Base-by-base conservation (phyloP, 35 echinoderm and acorn worm genomes). In the Eucidaris tribuloides region DNA sequence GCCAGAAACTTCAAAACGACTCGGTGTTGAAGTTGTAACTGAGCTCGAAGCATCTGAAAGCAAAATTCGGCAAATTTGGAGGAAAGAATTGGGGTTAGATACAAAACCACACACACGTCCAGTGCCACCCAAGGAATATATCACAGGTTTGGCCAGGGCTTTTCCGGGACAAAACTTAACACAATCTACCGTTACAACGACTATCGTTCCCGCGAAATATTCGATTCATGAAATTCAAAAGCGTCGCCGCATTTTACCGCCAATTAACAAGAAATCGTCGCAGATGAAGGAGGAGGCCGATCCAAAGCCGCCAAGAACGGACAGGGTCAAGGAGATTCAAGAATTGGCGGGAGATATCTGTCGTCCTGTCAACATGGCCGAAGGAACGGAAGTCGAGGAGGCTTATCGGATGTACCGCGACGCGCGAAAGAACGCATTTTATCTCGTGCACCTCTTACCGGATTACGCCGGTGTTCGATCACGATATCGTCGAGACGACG, bases 11-110 rank as follows among this genome's bases (percentile, higher is more conserved):
- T n/a, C n/a, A n/a, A n/a, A n/a, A n/a, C n/a, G n/a, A n/a, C n/a
- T n/a, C n/a, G n/a, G n/a, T n/a, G n/a, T n/a, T n/a, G n/a, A n/a
- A n/a, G n/a, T n/a, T n/a, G n/a, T n/a, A n/a, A n/a, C n/a, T n/a
- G 61, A 32, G 29, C 13, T 11, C 37, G 29, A 32, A 31, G 68
- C 7, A 74, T n/a, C 68, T 19, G 68, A 74, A 36, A 74, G 68
- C n/a, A 38, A 74, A 23, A 74, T 74, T 17, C 33, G 68, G 44
- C 68, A 74, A 20, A 74, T 74, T 5, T 44, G 68, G 68, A 74
- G 68, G 20, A 74, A 74, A 74, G 68, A 74, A 40, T 74, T 74
- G 22, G 68, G 68, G 38, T 40, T 74, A 33, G 34, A 44, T 36
- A 40, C 3, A 33, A 74, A 40, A 20, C 68, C 68, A 0, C 34